Evolutionary conservation across 2,113 vertebrate genomes (phyloP).

Genomic region (Melanostigma gelatinosum): DNA sequence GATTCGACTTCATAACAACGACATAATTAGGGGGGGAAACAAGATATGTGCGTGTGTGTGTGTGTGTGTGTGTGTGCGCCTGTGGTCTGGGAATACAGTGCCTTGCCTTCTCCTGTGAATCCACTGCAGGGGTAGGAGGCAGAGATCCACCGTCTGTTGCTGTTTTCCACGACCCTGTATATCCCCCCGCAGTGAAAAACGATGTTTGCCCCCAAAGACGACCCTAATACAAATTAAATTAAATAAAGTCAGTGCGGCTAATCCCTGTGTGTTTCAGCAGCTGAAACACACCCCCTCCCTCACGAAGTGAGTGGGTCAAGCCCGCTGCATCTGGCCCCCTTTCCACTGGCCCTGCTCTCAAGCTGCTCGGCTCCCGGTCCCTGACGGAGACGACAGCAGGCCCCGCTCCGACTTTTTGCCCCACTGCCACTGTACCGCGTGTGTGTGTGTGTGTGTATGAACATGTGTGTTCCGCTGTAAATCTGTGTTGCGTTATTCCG

Average conservation of each 20-base stretch:
- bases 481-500: constrained; percentile 30
- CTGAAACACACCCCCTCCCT: constrained; percentile 42
- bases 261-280: constrained; percentile 82
- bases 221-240: constrained; percentile 84
- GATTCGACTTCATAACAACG: constrained; percentile 66
- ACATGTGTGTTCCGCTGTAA: constrained; percentile 48
- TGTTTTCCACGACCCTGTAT: constrained; percentile 73
- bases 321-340: constrained; percentile 80
- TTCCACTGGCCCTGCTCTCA: constrained; percentile 66
- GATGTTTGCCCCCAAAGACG: constrained; percentile 79
- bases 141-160: constrained; percentile 72
- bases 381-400: constrained; percentile 62
- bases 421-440: constrained; percentile 33
- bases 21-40: constrained; percentile 53
- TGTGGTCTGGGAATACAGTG: constrained; percentile 44
- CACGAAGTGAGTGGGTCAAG: constrained; percentile 69
- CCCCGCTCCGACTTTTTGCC: constrained; percentile 48
- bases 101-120: constrained; percentile 45
- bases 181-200: constrained; percentile 71
- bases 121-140: constrained; percentile 42
- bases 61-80: not conserved
- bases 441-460: constrained; percentile 14
- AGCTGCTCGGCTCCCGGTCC: constrained; percentile 74
- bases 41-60: not conserved
- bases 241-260: constrained; percentile 80